phyloP scores from a whole-genome alignment of 2,113 vertebrate species.

The Corythoichthys intestinalis region DNA sequence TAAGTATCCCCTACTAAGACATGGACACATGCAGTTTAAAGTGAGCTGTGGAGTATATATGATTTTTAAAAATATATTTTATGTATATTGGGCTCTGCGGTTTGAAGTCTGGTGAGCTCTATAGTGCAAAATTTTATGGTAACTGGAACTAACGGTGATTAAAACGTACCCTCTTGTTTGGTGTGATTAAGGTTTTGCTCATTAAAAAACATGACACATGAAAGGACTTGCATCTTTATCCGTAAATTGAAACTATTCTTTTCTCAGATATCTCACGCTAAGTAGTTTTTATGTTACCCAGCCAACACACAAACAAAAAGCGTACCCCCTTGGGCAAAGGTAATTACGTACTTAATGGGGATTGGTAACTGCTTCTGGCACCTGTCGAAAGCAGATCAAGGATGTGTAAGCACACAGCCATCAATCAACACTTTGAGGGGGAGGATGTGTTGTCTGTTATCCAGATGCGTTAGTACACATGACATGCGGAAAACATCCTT shows the following conservation, averaged over 20 bases:
- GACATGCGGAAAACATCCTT: constrained; percentile 18
- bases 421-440: background rate
- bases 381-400: background rate
- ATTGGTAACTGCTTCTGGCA: background rate
- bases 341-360: background rate
- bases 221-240: background rate
- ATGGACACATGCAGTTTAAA: too few species aligned
- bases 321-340: background rate
- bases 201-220: background rate
- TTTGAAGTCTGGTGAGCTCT: too few species aligned
- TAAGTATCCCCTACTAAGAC: too few species aligned
- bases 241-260: background rate
- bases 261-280: background rate
- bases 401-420: background rate
- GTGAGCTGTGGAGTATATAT: too few species aligned
- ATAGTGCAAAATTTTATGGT: too few species aligned
- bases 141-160: background rate
- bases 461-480: background rate
- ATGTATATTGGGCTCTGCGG: too few species aligned
- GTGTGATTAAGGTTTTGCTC: background rate
- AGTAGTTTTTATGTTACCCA: background rate
- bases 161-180: background rate
- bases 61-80: too few species aligned
- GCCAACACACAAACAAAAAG: background rate
- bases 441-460: background rate